phyloP scores from a whole-genome alignment of 2,113 vertebrate species.

The Siniperca knerii region DNA sequence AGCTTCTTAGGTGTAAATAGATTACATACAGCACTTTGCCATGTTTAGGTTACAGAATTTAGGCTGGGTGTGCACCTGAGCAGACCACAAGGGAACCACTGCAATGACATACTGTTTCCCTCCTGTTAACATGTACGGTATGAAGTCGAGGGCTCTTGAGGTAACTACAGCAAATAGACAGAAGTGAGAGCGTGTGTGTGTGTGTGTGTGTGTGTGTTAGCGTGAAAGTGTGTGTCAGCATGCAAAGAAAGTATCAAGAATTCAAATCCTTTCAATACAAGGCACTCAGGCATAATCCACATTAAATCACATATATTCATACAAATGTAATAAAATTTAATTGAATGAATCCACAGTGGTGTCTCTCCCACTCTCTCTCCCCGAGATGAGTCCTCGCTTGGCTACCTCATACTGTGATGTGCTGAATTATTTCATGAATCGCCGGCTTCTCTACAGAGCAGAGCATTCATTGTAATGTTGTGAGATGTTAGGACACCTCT shows the following conservation, averaged over 20 bases:
- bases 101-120: not conserved
- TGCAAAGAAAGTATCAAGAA: slow-evolving; percentile 67
- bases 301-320: slow-evolving; percentile 66
- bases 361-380: slow-evolving; percentile 6
- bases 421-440: slow-evolving; percentile 68
- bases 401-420: slow-evolving; percentile 52
- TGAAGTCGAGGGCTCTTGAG: slow-evolving; percentile 26
- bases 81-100: not conserved
- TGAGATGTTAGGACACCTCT: slow-evolving; percentile 71
- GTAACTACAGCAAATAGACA: slow-evolving; percentile 36
- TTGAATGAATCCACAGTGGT: slow-evolving; percentile 51
- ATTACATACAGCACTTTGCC: not conserved
- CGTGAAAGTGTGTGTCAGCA: slow-evolving; percentile 21
- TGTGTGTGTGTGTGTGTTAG: slow-evolving; percentile 22
- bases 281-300: slow-evolving; percentile 56
- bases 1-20: slow-evolving; percentile 10
- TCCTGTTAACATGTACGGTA: not conserved
- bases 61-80: not conserved
- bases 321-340: slow-evolving; percentile 62
- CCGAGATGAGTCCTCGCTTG: slow-evolving; percentile 45
- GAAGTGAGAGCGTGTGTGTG: slow-evolving; percentile 21
- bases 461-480: slow-evolving; percentile 47
- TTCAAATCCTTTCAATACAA: slow-evolving; percentile 57
- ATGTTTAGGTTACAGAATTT: slow-evolving; percentile 3
- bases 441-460: slow-evolving; percentile 46